A percentile compares a stretch with the other conserved stretches of the same genome.
Evolutionary conservation across 1,140 invertebrate species (phyloP).

Genomic region (Antheraea pernyi): DNA sequence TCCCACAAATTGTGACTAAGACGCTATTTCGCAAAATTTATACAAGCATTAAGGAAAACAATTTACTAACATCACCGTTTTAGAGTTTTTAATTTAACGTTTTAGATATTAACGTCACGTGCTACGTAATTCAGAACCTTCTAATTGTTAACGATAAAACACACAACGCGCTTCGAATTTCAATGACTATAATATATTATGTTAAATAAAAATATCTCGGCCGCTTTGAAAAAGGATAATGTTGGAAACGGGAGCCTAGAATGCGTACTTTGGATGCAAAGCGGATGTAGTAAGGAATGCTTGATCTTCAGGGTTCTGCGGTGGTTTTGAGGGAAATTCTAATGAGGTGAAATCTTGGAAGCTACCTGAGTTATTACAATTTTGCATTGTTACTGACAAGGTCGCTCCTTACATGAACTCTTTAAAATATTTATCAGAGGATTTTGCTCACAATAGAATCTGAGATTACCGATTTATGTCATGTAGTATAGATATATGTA

Average conservation of each 20-base stretch:
- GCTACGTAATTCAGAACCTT: constrained; percentile 24
- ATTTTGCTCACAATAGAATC: no score
- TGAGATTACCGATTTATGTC: no score
- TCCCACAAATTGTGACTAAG: constrained; percentile 9
- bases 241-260: constrained; percentile 22
- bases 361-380: neutral
- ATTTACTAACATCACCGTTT: neutral
- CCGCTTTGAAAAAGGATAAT: constrained; percentile 38
- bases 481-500: no score
- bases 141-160: constrained; percentile 33
- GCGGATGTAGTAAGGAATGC: constrained; percentile 37
- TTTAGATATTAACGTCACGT: constrained; percentile 21
- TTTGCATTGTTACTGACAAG: no score
- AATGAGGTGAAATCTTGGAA: constrained; percentile 32
- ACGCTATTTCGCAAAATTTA: neutral
- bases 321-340: constrained; percentile 41
- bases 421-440: no score
- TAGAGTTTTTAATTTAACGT: constrained; percentile 19
- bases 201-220: constrained; percentile 36
- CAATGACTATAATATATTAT: constrained; percentile 33
- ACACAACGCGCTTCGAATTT: constrained; percentile 40
- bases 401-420: no score
- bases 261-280: constrained; percentile 39
- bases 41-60: neutral
- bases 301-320: constrained; percentile 25